Conservation (phyloP, 2,113 vertebrate genomes). For the Pterocles burchelli region DNA sequence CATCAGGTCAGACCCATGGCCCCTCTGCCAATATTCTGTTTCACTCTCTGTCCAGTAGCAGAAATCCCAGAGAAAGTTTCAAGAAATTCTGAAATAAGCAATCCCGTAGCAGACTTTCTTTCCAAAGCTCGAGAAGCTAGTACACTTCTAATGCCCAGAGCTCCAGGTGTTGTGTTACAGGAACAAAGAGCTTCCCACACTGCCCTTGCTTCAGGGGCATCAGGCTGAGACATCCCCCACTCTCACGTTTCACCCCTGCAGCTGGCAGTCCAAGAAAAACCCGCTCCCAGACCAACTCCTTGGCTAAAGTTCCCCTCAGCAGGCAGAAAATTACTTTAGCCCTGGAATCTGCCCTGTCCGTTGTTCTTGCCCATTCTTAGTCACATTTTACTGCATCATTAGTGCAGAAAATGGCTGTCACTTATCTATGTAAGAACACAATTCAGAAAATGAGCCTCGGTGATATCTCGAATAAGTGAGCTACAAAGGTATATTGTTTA, state of each 20-base stretch:
- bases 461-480: background rate
- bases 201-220: background rate
- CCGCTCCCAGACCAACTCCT: background rate
- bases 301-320: background rate
- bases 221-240: background rate
- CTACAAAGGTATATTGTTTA: background rate
- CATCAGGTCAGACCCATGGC: background rate
- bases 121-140: background rate
- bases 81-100: background rate
- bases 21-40: background rate
- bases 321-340: background rate
- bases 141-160: background rate
- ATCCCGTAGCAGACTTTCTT: background rate
- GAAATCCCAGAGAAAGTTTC: background rate
- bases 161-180: background rate
- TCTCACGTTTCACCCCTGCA: background rate
- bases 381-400: background rate
- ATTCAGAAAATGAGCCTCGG: background rate
- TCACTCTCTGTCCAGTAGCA: background rate
- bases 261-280: background rate
- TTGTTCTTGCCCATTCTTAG: background rate
- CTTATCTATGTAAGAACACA: background rate
- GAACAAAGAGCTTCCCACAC: background rate
- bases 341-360: background rate
- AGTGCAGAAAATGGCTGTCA: background rate